Evolutionary conservation across 2,113 vertebrate species (phyloP).

Genomic region (Falco punctatus): DNA sequence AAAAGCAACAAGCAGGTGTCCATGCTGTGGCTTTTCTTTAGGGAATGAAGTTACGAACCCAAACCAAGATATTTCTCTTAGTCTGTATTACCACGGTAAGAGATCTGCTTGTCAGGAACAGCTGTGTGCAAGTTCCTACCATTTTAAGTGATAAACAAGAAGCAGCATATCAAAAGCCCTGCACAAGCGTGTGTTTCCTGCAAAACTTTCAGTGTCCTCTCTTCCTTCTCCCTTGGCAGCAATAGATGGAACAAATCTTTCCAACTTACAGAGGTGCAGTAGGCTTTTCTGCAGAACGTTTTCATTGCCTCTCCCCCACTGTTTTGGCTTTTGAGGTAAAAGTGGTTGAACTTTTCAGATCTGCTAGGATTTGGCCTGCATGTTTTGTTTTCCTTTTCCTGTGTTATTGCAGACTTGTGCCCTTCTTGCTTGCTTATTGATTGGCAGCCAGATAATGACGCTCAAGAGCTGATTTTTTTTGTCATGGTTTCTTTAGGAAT

Average conservation of each 20-base stretch:
- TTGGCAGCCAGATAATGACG: conserved; percentile 12
- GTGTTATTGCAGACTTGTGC: conserved; percentile 24
- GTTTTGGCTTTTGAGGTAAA: conserved; percentile 17
- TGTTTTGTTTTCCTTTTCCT: conserved; percentile 23
- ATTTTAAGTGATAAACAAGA: background rate
- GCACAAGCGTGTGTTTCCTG: background rate
- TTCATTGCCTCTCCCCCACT: background rate
- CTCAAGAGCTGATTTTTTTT: background rate
- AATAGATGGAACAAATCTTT: conserved; percentile 11
- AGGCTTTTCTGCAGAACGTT: background rate
- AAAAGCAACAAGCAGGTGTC: background rate
- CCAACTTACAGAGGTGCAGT: background rate
- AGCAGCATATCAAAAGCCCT: background rate
- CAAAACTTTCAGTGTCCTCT: background rate
- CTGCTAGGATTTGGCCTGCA: conserved; percentile 12
- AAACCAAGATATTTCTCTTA: background rate
- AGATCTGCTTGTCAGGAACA: background rate
- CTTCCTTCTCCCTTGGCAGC: background rate
- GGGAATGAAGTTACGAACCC: background rate
- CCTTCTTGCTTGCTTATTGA: conserved; percentile 22
- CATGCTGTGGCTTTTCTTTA: background rate
- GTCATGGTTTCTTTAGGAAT: background rate
- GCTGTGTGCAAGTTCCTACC: background rate
- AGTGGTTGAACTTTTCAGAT: conserved; percentile 16
- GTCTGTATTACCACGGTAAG: background rate